phyloP scores from a whole-genome alignment of 1,140 invertebrate species.

The Zaprionus lachaisei region DNA sequence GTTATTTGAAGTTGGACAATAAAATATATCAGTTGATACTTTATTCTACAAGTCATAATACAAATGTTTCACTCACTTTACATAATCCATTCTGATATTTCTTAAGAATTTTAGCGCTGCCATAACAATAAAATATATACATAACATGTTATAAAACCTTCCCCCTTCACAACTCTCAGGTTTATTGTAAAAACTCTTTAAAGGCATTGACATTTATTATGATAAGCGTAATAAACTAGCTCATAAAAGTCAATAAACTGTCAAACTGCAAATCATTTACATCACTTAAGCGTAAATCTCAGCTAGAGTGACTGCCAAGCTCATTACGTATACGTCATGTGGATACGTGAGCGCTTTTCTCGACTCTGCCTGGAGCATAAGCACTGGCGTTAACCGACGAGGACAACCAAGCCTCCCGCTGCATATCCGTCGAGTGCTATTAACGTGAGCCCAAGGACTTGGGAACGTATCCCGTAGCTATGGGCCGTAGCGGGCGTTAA shows the following conservation, averaged over 20 bases:
- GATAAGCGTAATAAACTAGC: conserved; percentile 65
- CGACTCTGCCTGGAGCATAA: not conserved
- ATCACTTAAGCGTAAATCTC: conserved; percentile 71
- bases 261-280: conserved; percentile 73
- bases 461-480: not conserved
- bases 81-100: no score
- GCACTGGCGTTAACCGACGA: conserved; percentile 12
- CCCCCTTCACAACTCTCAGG: not conserved
- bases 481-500: conserved; percentile 61
- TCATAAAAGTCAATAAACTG: conserved; percentile 78
- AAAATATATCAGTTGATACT: no score
- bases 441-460: conserved; percentile 64
- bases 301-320: conserved; percentile 7
- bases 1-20: no score
- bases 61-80: no score
- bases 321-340: conserved; percentile 41
- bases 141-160: not conserved
- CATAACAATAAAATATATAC: not conserved
- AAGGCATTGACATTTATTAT: conserved; percentile 5
- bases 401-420: not conserved
- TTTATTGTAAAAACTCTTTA: not conserved
- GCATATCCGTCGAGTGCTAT: conserved; percentile 34
- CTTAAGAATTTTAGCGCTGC: no score
- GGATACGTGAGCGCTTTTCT: not conserved
- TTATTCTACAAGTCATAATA: no score